Base-by-base conservation (phyloP, 2,888 invertebrate genomes). In the Cacoxenus indagator region DNA sequence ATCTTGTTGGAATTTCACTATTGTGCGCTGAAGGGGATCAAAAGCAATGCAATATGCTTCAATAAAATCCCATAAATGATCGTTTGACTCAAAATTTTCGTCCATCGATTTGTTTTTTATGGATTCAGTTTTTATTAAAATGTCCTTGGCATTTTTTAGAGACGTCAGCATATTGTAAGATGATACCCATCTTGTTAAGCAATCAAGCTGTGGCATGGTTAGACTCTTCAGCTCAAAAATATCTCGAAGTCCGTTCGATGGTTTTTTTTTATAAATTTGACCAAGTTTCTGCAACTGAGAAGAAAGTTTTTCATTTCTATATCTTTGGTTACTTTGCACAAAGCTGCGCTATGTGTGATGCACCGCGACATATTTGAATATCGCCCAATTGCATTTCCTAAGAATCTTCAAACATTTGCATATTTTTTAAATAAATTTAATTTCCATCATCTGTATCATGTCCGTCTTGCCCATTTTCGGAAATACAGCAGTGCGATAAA, bases 401-500 rank as follows among this genome's bases (percentile, higher is more conserved):
- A 8, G 22, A 1, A 4, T 4, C 17, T 14, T 54, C 22, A 24
- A 22, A 22, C 4, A 14, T 24, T 26, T 57, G n/a, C n/a, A n/a
- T n/a, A n/a, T n/a, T n/a, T n/a, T n/a, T n/a, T n/a, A n/a, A n/a
- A n/a, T n/a, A n/a, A n/a, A n/a, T 29, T 29, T 27, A 4, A 54
- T 26, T n/a, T 19, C 45, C 62, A 9, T 62, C 62, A 26, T 45
- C 45, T 17, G 31, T 37, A 37, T 37, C 29, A 5, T 31, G n/a
- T n/a, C 37, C 31, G 11, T 43, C 22, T 11, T 37, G 17, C 9
- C 37, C 37, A n/a, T 31, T 37, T 61, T 62, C 46, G 24, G 43
- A 43, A 1, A 45, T 26, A 43, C 9, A 43, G n/a, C n/a, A n/a
- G n/a, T n/a, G n/a, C 4, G 43, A 70, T 43, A 70, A 14, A 17